Conservation (phyloP, 1,140 invertebrate genomes). For the Platorchestia sp. region DNA sequence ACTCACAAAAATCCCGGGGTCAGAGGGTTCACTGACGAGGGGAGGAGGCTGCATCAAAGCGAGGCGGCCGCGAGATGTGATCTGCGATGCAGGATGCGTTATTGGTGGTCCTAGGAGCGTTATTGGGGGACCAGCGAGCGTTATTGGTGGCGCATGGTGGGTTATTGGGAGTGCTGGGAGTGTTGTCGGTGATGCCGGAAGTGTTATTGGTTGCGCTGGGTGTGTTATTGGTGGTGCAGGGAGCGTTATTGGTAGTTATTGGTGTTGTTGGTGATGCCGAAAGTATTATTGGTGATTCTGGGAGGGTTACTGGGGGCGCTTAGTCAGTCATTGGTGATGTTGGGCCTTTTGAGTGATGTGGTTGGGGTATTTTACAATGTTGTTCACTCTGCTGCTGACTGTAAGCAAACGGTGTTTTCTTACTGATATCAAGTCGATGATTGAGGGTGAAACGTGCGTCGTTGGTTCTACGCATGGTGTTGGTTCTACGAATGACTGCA, state of each 20-base stretch:
- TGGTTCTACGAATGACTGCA: too few relatives aligned
- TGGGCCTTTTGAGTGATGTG: too few relatives aligned
- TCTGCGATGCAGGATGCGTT: neutral
- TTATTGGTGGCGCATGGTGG: neutral
- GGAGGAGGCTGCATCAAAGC: neutral
- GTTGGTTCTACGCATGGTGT: too few relatives aligned
- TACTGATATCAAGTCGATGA: too few relatives aligned
- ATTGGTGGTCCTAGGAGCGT: neutral
- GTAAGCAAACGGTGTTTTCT: too few relatives aligned
- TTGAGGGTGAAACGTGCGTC: too few relatives aligned
- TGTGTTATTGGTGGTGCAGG: neutral
- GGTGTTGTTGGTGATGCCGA: neutral
- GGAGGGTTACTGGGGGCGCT: too few relatives aligned
- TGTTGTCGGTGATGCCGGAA: neutral
- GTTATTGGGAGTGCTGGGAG: neutral
- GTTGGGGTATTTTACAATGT: too few relatives aligned
- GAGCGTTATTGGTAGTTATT: neutral
- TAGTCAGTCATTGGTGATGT: too few relatives aligned
- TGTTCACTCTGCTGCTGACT: too few relatives aligned
- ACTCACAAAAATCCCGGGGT: neutral
- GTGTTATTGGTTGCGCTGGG: neutral
- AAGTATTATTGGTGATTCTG: too few relatives aligned
- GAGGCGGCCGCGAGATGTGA: neutral
- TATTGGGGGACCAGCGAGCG: neutral
- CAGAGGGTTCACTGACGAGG: conserved; percentile 30